Percentiles rank a stretch among this genome's conserved stretches.
These are phyloP conservation scores for Diploscapter pachys DNA, from an alignment of 1,140 invertebrate species.

Conservation along the genomic window DNA sequence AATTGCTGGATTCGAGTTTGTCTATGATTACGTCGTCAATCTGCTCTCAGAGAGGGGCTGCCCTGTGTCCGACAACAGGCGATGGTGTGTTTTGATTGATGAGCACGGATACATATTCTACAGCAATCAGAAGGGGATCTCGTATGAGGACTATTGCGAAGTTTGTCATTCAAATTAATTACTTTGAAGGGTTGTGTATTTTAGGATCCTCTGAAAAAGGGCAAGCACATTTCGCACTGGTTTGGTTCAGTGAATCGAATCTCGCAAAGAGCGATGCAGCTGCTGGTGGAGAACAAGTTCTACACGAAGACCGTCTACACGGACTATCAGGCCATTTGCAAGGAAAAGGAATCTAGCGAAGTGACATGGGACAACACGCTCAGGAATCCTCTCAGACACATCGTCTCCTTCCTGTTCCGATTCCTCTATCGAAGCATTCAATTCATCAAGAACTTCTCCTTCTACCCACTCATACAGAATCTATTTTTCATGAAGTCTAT, in stretches of 20 bases:
- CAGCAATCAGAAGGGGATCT: conserved; percentile 47
- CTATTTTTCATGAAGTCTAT: too few species aligned
- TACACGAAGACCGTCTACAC: conserved; percentile 46
- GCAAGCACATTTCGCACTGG: conserved; percentile 46
- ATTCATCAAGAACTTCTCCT: conserved; percentile 7
- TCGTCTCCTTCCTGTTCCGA: too few species aligned
- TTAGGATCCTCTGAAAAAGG: conserved; percentile 17
- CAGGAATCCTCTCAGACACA: too few species aligned
- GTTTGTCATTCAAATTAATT: neutral
- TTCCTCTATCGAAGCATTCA: neutral
- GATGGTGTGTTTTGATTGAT: conserved; percentile 53
- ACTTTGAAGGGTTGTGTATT: conserved; percentile 9
- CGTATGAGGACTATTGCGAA: conserved; percentile 42
- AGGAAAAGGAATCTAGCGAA: conserved; percentile 5
- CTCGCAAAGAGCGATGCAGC: conserved; percentile 55
- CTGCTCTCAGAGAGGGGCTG: conserved; percentile 51
- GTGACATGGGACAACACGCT: too few species aligned
- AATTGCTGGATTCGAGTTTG: conserved; percentile 53
- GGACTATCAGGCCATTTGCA: conserved; percentile 23
- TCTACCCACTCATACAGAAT: conserved; percentile 1
- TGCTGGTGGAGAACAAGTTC: conserved; percentile 49
- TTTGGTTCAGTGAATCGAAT: conserved; percentile 56
- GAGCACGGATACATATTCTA: conserved; percentile 56
- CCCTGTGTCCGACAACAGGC: conserved; percentile 43
- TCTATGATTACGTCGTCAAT: conserved; percentile 49